Evolutionary conservation across 2,888 invertebrate genomes (phyloP).

Genomic region (Yponomeuta sedellus): DNA sequence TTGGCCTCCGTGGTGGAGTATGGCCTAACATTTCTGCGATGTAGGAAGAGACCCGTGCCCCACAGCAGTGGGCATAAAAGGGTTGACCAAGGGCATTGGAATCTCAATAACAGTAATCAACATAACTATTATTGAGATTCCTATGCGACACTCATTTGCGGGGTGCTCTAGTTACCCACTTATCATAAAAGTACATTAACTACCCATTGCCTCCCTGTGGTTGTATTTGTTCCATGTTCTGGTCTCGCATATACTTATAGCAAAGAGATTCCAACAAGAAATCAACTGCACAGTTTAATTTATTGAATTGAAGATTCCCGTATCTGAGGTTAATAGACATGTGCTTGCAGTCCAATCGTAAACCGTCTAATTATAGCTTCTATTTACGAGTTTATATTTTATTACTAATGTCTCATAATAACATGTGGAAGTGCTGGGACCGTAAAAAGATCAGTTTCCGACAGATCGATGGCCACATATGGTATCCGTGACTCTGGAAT

Average conservation of each 20-base stretch:
- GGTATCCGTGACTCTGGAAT: background rate
- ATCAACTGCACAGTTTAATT: background rate
- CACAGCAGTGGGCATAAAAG: too few relatives aligned
- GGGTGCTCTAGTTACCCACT: too few relatives aligned
- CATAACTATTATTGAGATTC: too few relatives aligned
- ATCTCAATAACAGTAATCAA: too few relatives aligned
- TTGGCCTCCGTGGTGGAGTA: too few relatives aligned
- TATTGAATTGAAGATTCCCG: background rate
- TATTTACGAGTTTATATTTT: background rate
- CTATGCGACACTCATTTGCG: too few relatives aligned
- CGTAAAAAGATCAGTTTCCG: slow-evolving; percentile 46
- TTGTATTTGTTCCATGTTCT: too few relatives aligned
- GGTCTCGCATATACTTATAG: background rate
- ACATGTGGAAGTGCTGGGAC: slow-evolving; percentile 26
- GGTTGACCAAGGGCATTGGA: too few relatives aligned
- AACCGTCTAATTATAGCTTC: slow-evolving; percentile 10
- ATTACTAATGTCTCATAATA: background rate
- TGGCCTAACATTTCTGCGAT: too few relatives aligned
- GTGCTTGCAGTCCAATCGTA: background rate
- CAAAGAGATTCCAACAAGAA: background rate
- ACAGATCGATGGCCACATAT: slow-evolving; percentile 29
- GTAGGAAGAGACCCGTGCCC: too few relatives aligned
- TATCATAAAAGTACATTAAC: too few relatives aligned
- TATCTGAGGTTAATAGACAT: background rate
- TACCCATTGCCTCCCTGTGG: too few relatives aligned